Conservation (phyloP, 2,797 vertebrate species). For the Brachyrhaphis roseni region DNA sequence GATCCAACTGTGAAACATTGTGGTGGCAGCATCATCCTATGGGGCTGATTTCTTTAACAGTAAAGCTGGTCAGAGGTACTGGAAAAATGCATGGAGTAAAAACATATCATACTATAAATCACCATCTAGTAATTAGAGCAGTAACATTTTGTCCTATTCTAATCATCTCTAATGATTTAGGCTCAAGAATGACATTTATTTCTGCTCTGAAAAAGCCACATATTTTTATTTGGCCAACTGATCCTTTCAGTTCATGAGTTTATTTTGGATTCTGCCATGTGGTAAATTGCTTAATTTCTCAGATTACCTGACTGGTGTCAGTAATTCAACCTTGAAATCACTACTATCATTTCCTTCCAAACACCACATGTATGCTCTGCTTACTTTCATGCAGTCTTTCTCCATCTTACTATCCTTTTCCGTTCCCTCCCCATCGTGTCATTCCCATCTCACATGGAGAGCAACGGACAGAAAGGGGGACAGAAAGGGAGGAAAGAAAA, state of each 20-base stretch:
- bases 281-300: neutral
- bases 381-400: conserved; percentile 30
- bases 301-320: neutral
- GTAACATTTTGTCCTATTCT: neutral
- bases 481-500: conserved; percentile 33
- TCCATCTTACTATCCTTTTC: conserved; percentile 52
- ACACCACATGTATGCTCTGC: neutral
- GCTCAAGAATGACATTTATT: neutral
- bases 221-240: neutral
- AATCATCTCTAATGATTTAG: neutral
- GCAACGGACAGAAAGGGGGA: conserved; percentile 29
- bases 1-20: neutral
- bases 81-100: neutral
- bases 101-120: neutral
- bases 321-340: neutral
- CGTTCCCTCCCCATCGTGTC: conserved; percentile 40
- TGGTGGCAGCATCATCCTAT: neutral
- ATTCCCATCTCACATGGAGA: conserved; percentile 46
- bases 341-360: neutral
- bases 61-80: neutral
- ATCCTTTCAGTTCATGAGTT: neutral
- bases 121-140: neutral
- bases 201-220: neutral
- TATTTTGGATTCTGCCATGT: neutral
- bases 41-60: neutral